Conservation (phyloP, 35 echinoderm and acorn worm species). For the Apostichopus californicus region DNA sequence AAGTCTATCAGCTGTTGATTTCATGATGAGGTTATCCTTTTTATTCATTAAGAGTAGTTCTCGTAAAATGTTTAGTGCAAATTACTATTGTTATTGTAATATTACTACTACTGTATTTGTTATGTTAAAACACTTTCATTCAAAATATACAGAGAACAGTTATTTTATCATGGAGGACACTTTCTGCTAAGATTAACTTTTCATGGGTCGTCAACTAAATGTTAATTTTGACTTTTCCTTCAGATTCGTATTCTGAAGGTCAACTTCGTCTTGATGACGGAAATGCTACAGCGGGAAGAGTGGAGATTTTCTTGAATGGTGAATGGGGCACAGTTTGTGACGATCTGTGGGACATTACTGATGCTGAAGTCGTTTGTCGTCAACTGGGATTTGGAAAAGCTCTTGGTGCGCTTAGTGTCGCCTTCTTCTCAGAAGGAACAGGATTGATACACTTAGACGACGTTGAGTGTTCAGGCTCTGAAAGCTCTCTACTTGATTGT, state of each 20-base stretch:
- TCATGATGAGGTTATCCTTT: too few species aligned
- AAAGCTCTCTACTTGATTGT: not conserved
- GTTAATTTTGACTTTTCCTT: too few species aligned
- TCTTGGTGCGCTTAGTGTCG: not conserved
- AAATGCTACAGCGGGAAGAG: not conserved
- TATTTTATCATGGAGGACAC: too few species aligned
- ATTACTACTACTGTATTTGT: too few species aligned
- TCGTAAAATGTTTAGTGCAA: too few species aligned
- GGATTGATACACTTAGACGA: not conserved
- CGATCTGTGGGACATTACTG: slow-evolving; percentile 23
- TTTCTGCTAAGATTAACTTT: too few species aligned
- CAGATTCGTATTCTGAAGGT: not conserved
- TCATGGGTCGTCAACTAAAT: not conserved
- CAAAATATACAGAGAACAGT: not conserved
- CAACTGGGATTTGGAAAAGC: not conserved
- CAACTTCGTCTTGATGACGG: not conserved
- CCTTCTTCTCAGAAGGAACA: not conserved
- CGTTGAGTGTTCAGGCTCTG: not conserved
- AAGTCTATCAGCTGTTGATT: too few species aligned
- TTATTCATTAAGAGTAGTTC: too few species aligned
- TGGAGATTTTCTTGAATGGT: slow-evolving; percentile 4
- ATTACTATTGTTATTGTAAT: too few species aligned
- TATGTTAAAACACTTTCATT: too few species aligned
- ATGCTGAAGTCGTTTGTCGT: slow-evolving; percentile 29
- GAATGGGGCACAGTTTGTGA: slow-evolving; percentile 53